Conservation (phyloP, 2,888 invertebrate genomes). For the Gortyna flavago region DNA sequence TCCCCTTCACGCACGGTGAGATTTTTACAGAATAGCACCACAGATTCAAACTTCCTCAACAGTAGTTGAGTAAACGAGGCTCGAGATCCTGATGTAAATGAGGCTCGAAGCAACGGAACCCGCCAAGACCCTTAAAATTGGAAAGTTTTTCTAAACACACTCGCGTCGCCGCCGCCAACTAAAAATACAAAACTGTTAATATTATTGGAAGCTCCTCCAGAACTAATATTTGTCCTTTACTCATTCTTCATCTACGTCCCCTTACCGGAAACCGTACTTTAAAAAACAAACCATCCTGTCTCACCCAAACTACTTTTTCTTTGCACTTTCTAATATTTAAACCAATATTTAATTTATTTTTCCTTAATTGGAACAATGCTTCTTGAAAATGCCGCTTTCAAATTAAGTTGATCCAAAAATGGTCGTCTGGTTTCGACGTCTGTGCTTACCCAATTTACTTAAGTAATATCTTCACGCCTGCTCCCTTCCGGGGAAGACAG, state of each 20-base stretch:
- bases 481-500: conserved; percentile 23
- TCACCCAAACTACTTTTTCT: conserved; percentile 25
- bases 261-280: conserved; percentile 43
- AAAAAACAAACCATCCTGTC: conserved; percentile 22
- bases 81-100: not conserved
- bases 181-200: conserved; percentile 44
- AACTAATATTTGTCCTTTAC: conserved; percentile 50
- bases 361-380: conserved; percentile 53
- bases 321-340: conserved; percentile 57
- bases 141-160: conserved; percentile 50
- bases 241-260: conserved; percentile 14
- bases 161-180: conserved; percentile 6
- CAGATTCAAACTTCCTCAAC: not conserved
- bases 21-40: too few species aligned
- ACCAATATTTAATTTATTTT: conserved; percentile 56
- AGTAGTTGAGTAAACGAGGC: not conserved
- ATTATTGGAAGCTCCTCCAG: conserved; percentile 41
- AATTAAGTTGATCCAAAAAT: conserved; percentile 54
- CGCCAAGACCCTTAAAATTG: conserved; percentile 17
- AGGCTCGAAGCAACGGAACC: not conserved
- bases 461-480: conserved; percentile 43
- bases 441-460: conserved; percentile 39
- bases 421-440: conserved; percentile 26
- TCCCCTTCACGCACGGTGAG: too few species aligned
- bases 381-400: conserved; percentile 37